phyloP scores from a whole-genome alignment of 2,113 vertebrate genomes.

The Pedetes capensis region DNA sequence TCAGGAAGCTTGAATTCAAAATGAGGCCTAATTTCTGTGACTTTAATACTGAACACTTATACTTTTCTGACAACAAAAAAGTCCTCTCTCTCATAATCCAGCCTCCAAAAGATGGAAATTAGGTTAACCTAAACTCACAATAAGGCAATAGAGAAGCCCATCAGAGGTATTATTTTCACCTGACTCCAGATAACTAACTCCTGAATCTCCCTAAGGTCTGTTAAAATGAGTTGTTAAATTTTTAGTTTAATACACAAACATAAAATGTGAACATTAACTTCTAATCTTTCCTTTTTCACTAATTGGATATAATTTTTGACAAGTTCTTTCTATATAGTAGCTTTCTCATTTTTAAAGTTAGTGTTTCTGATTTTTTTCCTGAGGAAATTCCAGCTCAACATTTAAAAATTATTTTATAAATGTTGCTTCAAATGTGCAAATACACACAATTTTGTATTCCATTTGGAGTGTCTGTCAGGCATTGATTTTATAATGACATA shows the following conservation, averaged over 20 bases:
- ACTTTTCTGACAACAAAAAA: background rate
- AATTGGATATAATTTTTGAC: background rate
- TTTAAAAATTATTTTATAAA: background rate
- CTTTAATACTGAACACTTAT: background rate
- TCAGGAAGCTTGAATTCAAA: background rate
- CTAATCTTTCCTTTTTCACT: background rate
- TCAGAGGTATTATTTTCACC: background rate
- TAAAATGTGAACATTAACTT: background rate
- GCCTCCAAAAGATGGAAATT: background rate
- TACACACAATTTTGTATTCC: background rate
- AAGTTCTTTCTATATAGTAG: background rate
- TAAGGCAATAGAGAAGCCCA: background rate
- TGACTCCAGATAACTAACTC: background rate
- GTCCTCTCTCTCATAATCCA: background rate
- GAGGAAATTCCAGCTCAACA: background rate
- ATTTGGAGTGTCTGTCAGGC: background rate
- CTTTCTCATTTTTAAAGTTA: background rate
- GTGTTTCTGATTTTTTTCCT: slow-evolving; percentile 28
- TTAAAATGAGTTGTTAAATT: background rate
- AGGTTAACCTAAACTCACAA: background rate
- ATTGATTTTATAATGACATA: background rate
- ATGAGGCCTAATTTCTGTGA: background rate
- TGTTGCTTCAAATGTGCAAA: background rate
- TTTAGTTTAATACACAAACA: background rate
- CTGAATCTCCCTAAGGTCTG: background rate